phyloP scores from a whole-genome alignment of 2,797 vertebrate species.

The Fringilla coelebs region DNA sequence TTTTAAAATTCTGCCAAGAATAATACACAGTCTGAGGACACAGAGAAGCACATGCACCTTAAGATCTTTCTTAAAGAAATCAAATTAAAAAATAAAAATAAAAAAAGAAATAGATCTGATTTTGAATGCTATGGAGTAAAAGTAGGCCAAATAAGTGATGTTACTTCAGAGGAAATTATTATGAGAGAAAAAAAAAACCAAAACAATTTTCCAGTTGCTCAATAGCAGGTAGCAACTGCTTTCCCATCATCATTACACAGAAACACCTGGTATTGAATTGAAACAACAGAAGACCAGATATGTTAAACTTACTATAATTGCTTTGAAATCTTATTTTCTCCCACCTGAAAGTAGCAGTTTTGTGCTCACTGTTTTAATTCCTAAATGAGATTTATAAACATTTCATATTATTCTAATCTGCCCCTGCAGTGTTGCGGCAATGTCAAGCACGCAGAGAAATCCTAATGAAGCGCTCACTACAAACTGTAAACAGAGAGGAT shows the following conservation, averaged over 20 bases:
- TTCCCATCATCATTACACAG: neutral
- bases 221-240: neutral
- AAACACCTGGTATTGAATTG: neutral
- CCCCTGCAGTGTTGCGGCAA: constrained; percentile 1
- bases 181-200: neutral
- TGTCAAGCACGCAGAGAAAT: neutral
- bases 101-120: neutral
- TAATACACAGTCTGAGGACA: neutral
- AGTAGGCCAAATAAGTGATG: neutral
- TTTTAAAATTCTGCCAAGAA: neutral
- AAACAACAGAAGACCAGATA: neutral
- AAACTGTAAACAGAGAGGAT: constrained; percentile 26
- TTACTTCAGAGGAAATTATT: neutral
- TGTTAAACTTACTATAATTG: neutral
- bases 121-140: neutral
- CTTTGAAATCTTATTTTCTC: constrained; percentile 36
- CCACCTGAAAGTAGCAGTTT: neutral
- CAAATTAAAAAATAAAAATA: neutral
- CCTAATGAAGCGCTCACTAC: constrained; percentile 31
- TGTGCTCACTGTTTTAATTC: constrained; percentile 20
- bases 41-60: neutral
- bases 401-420: constrained; percentile 20
- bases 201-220: neutral
- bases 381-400: constrained; percentile 25
- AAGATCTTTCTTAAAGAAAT: neutral